Evolutionary conservation across 2,888 invertebrate genomes (phyloP).

Genomic region (Morpho achilles): DNA sequence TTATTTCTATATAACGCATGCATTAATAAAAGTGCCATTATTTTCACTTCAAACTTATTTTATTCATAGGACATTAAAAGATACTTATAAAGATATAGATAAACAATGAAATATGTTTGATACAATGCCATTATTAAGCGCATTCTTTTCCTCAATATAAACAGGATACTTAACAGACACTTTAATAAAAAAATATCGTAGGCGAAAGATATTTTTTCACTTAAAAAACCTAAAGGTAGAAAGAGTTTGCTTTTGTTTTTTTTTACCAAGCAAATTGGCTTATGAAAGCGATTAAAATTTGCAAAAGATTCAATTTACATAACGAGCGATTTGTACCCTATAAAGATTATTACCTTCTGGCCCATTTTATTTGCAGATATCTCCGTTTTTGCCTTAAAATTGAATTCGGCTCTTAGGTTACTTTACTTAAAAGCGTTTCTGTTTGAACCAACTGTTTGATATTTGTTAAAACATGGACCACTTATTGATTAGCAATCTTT

Average conservation of each 20-base stretch:
- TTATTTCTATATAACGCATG: too few relatives aligned
- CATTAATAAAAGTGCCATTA: too few relatives aligned
- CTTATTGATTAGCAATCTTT: conserved; percentile 30
- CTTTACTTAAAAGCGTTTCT: conserved; percentile 30
- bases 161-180: not conserved
- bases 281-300: conserved; percentile 74
- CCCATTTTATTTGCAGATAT: conserved; percentile 35
- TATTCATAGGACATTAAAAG: too few relatives aligned
- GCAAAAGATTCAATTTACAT: conserved; percentile 75
- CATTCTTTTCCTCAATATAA: not conserved
- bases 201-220: conserved; percentile 1
- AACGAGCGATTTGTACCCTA: conserved; percentile 72
- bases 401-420: conserved; percentile 37
- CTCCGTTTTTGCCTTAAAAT: conserved; percentile 42
- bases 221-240: conserved; percentile 3
- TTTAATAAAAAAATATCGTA: not conserved
- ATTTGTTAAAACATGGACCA: conserved; percentile 39
- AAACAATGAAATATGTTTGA: too few relatives aligned
- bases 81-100: too few relatives aligned
- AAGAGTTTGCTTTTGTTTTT: conserved; percentile 57
- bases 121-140: too few relatives aligned
- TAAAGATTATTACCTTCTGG: conserved; percentile 37
- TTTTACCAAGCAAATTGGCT: conserved; percentile 67
- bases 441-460: conserved; percentile 36
- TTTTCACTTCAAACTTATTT: too few relatives aligned